Base-by-base conservation (phyloP, 2,797 vertebrate species). In the Capromys pilorides region DNA sequence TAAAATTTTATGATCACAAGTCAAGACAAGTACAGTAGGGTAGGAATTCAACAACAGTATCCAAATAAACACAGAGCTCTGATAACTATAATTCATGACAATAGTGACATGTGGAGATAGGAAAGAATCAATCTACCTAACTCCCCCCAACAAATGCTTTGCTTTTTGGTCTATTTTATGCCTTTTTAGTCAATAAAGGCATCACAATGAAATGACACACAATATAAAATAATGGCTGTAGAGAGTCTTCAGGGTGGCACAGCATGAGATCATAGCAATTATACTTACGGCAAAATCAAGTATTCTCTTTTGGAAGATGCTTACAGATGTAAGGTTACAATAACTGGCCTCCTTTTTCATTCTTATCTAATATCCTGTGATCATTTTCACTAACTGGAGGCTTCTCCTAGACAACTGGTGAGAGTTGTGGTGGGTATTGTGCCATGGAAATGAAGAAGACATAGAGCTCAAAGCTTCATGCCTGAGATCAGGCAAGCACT, bases 141-240 rank as follows among this genome's bases (percentile, higher is more conserved):
- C 16, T 45, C 45, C 45, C 45, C 94, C 0, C 8, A 79, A 85
- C 79, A 39, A 54, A 31, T 57, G 41, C 49, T 5, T 88, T 57
- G 28, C 62, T 83, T 94, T 82, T 28, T 89, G 61, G 84, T 82
- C 89, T 36, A 62, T 77, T 95, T 84, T 93, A 69, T 64, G 75
- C 24, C 18, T 96, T 90, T 90, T 86, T 1, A 86, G 85, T 91
- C 81, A 81, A 81, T n/a, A 90, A 96, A 69, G 8, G 3, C 59
- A 86, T 82, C 81, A 31, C 81, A 78, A 41, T 77, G 39, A 91
- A 73, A 59, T 64, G 21, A 12, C 64, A 79, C 4, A 16, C 10
- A 3, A 59, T 67, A 21, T 8, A 64, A 90, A 95, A 73, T 86
- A 92, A 62, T 57, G 61, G 39, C 45, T 96, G n/a, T 66, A 73